Conservation (phyloP, 2,797 vertebrate genomes). For the Arrhamphus sclerolepis region DNA sequence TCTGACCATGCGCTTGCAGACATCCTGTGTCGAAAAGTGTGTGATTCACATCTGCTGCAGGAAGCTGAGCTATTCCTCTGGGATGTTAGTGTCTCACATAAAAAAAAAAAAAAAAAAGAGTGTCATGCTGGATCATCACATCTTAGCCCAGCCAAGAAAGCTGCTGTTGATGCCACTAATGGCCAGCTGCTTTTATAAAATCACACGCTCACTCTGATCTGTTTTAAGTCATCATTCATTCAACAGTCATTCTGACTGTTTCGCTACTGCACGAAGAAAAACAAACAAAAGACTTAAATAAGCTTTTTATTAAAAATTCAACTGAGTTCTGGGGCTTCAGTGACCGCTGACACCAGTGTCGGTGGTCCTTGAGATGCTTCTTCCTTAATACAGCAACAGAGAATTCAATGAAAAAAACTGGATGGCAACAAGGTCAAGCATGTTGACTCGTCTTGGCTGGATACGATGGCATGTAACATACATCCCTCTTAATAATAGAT, state of each 20-base stretch:
- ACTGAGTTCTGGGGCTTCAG: neutral
- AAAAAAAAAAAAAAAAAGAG: neutral
- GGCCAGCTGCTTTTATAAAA: conserved; percentile 32
- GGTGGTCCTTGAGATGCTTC: neutral
- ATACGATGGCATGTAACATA: conserved; percentile 13
- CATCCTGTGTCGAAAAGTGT: neutral
- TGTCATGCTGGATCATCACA: conserved; percentile 27
- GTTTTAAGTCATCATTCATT: neutral
- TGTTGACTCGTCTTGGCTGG: conserved; percentile 10
- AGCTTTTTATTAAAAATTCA: neutral
- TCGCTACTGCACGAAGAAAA: no score
- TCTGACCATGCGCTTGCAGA: conserved; percentile 5
- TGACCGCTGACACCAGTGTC: no score
- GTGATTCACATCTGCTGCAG: conserved; percentile 31
- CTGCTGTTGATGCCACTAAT: conserved; percentile 30
- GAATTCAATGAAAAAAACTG: conserved; percentile 14
- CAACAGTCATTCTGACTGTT: no score
- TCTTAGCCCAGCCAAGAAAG: conserved; percentile 21
- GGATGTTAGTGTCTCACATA: conserved; percentile 10
- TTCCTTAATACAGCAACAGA: no score
- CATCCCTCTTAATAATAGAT: conserved; percentile 44
- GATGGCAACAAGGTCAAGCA: conserved; percentile 19
- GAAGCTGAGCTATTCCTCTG: conserved; percentile 21
- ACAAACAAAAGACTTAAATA: no score
- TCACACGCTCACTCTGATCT: neutral